These are phyloP conservation scores for Nothocercus julius DNA, from an alignment of 2,113 vertebrate species.

Conservation along the genomic window DNA sequence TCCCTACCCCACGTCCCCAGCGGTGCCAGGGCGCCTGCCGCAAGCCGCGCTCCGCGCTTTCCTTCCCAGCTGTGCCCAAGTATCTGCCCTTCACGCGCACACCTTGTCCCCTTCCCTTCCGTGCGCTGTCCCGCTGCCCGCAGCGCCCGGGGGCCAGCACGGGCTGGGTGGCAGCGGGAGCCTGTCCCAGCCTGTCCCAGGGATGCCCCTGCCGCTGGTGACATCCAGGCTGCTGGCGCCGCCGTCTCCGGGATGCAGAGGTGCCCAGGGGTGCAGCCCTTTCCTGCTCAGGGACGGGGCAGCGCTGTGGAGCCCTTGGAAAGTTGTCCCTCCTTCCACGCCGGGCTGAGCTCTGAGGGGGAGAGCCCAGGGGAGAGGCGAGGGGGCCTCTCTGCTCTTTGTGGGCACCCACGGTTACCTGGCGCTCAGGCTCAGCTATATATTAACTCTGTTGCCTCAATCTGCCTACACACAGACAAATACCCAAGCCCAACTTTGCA, in stretches of 20 bases:
- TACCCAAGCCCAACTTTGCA: constrained; percentile 59
- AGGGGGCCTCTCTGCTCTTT: neutral
- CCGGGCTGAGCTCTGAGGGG: rapidly evolving
- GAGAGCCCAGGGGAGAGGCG: neutral
- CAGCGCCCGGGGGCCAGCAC: neutral
- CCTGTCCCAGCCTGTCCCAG: neutral
- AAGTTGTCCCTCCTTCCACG: neutral
- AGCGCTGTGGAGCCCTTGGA: neutral
- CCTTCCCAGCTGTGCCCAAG: rapidly evolving
- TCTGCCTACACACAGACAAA: constrained; percentile 36
- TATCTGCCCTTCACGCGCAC: neutral
- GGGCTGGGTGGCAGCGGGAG: rapidly evolving
- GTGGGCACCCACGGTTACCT: constrained; percentile 13
- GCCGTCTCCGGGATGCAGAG: rapidly evolving
- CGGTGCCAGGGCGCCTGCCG: rapidly evolving
- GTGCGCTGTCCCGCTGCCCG: neutral
- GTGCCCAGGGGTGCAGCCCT: neutral
- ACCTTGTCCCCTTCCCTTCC: neutral
- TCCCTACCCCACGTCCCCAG: neutral
- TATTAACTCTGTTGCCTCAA: neutral
- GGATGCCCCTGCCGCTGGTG: neutral
- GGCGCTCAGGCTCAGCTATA: neutral
- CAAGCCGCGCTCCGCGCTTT: neutral
- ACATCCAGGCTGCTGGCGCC: neutral
- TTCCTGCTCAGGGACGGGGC: neutral